Evolutionary conservation across 2,888 invertebrate genomes (phyloP), one percentile per base, ranked within the genome.

Genomic region (Raillietiella orientalis): DNA sequence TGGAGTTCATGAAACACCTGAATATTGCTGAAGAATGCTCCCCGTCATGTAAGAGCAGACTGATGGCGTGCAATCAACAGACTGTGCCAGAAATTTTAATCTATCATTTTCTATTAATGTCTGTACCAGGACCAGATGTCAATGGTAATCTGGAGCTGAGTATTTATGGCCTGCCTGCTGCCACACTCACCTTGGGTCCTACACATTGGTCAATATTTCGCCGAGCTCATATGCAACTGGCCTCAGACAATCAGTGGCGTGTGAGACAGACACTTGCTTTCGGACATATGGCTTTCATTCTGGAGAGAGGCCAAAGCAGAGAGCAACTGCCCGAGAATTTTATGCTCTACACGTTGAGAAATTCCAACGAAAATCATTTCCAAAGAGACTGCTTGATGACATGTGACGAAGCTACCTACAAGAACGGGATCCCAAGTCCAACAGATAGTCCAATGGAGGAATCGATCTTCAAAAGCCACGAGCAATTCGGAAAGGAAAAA

Each of bases 91-190:
- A 55, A 34, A 41, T 47, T 23, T 42, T 70, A 24, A 45, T 70
- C 12, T 57, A 64, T 35, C 57, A 59, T 35, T 69, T 59, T 38
- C 52, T 65, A n/a, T 57, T 57, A 13, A 65, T 69, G 63, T 57
- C 59, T 4, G 56, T 60, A 32, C 53, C 59, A 1, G 44, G 48
- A 11, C 45, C 53, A 27, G 52, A 53, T 9, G 49, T 52, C 33
- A 51, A 50, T 11, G 49, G 55, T 5, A 60, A 63, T 37, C 49
- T 52, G 16, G 65, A 67, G 36, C 55, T 67, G 32, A 70, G 70
- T 47, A 71, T 70, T 23, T 69, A 61, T 45, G 64, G 62, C 39
- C 53, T 74, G 36, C 71, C 72, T 2, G 71, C 71, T 2, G 70
- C 74, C 3, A 64, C 62, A 9, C 53, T 63, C 32, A 72, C 72